Evolutionary conservation across 2,888 invertebrate species (phyloP), one percentile per base, ranked within the genome.

Genomic region (Carterocephalus palaemon): DNA sequence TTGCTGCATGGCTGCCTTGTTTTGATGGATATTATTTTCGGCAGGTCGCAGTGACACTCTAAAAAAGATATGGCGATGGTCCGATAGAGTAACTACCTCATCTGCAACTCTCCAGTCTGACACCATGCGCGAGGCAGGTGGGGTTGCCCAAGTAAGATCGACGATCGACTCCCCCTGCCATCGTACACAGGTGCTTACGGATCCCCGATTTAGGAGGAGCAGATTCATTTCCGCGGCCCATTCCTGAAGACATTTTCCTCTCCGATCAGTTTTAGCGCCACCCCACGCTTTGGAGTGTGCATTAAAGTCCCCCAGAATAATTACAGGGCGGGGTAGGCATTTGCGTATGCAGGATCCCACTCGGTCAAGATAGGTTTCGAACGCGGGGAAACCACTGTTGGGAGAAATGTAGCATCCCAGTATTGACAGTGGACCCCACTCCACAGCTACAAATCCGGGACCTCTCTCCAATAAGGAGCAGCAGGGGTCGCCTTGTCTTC

Each of bases 91-190:
- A n/a, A n/a, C n/a, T n/a, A n/a, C n/a, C n/a, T n/a, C n/a, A n/a
- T n/a, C n/a, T n/a, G n/a, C n/a, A n/a, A n/a, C n/a, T n/a, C n/a
- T n/a, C n/a, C n/a, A n/a, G n/a, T n/a, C n/a, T n/a, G n/a, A n/a
- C n/a, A n/a, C n/a, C n/a, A n/a, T n/a, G n/a, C n/a, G n/a, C n/a
- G n/a, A n/a, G n/a, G n/a, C n/a, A n/a, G n/a, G n/a, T n/a, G 20
- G 4, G n/a, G 20, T 20, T n/a, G 20, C 20, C 20, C 20, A 20
- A 7, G 20, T 7, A 1, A 51, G 26, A 20, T 55, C 52, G 4
- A 51, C 52, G n/a, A 53, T 28, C 2, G 53, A 55, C 40, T 49
- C 51, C 4, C 56, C 52, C 29, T 54, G 51, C 52, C 51, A 56
- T 2, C 52, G 42, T 12, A 52, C 49, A 28, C 52, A 53, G 4